Base-by-base conservation (phyloP, 2,888 invertebrate genomes). In the Plagodis dolabraria region DNA sequence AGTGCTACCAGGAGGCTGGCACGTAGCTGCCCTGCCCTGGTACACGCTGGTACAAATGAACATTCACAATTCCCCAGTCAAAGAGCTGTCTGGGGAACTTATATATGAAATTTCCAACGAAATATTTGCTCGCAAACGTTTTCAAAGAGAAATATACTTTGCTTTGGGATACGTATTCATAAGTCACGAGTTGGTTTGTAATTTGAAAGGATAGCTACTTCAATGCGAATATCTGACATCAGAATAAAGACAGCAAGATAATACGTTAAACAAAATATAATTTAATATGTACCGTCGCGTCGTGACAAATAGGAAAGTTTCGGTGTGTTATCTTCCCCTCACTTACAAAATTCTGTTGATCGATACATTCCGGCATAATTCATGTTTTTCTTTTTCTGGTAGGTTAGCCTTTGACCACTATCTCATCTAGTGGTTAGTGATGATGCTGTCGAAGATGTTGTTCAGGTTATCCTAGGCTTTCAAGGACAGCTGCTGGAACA, bases 11-110 rank as follows among this genome's bases (percentile, higher is more conserved):
- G 11, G 64, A 56, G 73, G 57, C 63, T 75, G 74, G 75, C 65
- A 75, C 78, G 54, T 42, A 10, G 54, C 35, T 40, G 47, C 58
- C 43, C 49, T 8, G 1, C 43, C 69, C 61, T 63, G 74, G 67
- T 64, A 75, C 77, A 47, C 63, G 65, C 67, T 67, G 72, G 69
- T 57, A 75, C 76, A 56, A 65, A 47, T 57, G 59, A 64, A 46
- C 33, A 51, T 64, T 62, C 53, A 53, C 53, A 48, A 63, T 53
- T 45, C 50, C n/a, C 56, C 36, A 61, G 56, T 57, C 53, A 63
- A 57, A 51, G 57, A 53, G 62, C 63, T 63, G 63, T 57, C 57
- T 55, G 56, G 49, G 53, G 42, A 65, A 66, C 54, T 65, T 63
- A 58, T 22, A 22, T 22, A 22, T 62, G 45, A 62, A 63, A 57